Conservation (phyloP, 2,888 invertebrate species). For the Parapristionchus giblindavisi region DNA sequence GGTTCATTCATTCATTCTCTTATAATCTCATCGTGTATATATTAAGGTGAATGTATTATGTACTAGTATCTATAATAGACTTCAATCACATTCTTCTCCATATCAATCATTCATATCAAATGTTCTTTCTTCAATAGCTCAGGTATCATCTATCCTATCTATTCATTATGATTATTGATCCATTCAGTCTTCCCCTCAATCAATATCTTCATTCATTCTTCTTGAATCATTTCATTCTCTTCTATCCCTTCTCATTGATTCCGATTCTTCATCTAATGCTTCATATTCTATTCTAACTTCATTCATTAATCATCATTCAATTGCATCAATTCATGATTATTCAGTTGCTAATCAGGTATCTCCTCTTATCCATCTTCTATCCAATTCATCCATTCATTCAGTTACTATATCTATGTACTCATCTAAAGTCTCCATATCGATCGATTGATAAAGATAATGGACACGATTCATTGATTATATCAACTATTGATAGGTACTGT, state of each 20-base stretch:
- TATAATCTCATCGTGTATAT: neutral
- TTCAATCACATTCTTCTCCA: neutral
- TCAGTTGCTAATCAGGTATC: slow-evolving; percentile 14
- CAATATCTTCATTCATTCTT: slow-evolving; percentile 10
- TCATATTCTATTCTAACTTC: slow-evolving; percentile 8
- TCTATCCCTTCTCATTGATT: slow-evolving; percentile 26
- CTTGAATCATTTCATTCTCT: slow-evolving; percentile 31
- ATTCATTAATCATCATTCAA: slow-evolving; percentile 11
- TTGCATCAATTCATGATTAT: slow-evolving; percentile 9
- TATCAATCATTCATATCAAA: slow-evolving; percentile 23
- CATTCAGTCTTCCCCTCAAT: slow-evolving; percentile 9
- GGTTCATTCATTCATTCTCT: neutral
- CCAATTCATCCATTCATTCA: neutral
- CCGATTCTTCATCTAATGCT: neutral
- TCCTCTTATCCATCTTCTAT: neutral
- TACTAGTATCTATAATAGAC: slow-evolving; percentile 27
- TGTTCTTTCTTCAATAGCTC: slow-evolving; percentile 4
- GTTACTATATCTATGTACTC: slow-evolving; percentile 23
- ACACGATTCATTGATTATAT: slow-evolving; percentile 4
- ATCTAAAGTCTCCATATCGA: slow-evolving; percentile 3
- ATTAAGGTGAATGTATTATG: slow-evolving; percentile 5
- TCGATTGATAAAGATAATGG: neutral
- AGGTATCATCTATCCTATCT: slow-evolving; percentile 4
- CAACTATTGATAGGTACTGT: slow-evolving; percentile 14
- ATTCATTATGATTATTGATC: neutral